phyloP scores from a whole-genome alignment of 1,140 invertebrate genomes.

The Trissolcus basalis region DNA sequence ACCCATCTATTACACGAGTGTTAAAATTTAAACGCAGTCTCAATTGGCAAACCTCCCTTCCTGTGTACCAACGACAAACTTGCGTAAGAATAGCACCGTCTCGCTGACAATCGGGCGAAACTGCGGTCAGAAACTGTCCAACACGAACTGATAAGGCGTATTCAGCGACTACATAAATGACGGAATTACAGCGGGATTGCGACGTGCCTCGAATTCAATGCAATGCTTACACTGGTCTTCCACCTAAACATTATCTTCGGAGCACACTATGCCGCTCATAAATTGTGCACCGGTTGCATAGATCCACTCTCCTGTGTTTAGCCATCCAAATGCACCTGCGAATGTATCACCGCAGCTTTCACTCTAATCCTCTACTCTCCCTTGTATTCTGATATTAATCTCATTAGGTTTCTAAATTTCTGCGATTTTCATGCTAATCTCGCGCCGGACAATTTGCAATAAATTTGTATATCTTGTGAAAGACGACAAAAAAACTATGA shows the following conservation, averaged over 20 bases:
- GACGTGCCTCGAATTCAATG: constrained; percentile 34
- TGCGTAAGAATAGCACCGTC: constrained; percentile 17
- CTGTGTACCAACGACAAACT: neutral
- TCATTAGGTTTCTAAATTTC: too few relatives aligned
- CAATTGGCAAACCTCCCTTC: too few relatives aligned
- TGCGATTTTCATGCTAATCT: too few relatives aligned
- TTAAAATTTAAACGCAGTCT: too few relatives aligned
- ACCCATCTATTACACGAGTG: too few relatives aligned
- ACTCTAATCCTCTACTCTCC: constrained; percentile 1
- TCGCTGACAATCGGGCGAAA: constrained; percentile 5
- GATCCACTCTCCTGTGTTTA: constrained; percentile 34
- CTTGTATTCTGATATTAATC: constrained; percentile 7
- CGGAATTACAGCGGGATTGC: constrained; percentile 34
- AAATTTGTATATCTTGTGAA: neutral
- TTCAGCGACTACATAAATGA: constrained; percentile 28
- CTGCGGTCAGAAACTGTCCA: constrained; percentile 28
- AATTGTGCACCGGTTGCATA: constrained; percentile 47
- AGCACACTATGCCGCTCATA: constrained; percentile 33
- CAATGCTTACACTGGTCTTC: constrained; percentile 32
- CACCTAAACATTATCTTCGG: constrained; percentile 49
- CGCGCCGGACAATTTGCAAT: neutral
- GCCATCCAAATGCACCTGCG: constrained; percentile 22
- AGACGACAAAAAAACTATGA: constrained; percentile 6
- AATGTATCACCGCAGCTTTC: constrained; percentile 27
- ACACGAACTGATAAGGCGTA: constrained; percentile 40